phyloP scores from a whole-genome alignment of 1,140 invertebrate species.

The Contarinia nasturtii region DNA sequence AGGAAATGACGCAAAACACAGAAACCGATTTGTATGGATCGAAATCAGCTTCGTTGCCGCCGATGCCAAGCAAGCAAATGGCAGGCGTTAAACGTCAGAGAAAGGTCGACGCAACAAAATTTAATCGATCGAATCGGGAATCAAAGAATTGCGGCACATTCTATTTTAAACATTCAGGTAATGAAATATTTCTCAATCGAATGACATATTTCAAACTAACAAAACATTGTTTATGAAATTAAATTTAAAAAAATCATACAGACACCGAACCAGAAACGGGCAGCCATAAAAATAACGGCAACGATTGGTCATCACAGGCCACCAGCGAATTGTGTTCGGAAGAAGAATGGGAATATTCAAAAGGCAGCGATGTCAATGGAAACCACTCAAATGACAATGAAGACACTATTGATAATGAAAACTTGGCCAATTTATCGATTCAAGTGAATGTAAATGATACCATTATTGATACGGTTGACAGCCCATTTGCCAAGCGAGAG shows the following conservation, averaged over 20 bases:
- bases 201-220: no score
- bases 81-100: conserved; percentile 27
- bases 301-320: conserved; percentile 8
- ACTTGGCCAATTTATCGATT: no score
- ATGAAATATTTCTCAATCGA: no score
- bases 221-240: no score
- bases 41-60: neutral
- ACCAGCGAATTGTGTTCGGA: conserved; percentile 12
- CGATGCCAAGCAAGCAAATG: neutral
- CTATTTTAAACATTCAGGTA: conserved; percentile 66
- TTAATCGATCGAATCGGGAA: conserved; percentile 47
- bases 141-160: conserved; percentile 63
- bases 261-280: conserved; percentile 56
- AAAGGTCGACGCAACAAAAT: conserved; percentile 31
- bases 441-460: no score
- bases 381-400: neutral
- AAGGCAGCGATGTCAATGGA: conserved; percentile 6
- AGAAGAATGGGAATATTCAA: conserved; percentile 20
- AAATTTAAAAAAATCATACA: no score
- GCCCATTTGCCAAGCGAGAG: no score
- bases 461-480: neutral
- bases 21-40: neutral
- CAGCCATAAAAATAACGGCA: conserved; percentile 9
- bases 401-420: neutral
- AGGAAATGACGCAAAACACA: neutral